Base-by-base conservation (phyloP, 1,140 invertebrate genomes). In the Calosoma granatense region DNA sequence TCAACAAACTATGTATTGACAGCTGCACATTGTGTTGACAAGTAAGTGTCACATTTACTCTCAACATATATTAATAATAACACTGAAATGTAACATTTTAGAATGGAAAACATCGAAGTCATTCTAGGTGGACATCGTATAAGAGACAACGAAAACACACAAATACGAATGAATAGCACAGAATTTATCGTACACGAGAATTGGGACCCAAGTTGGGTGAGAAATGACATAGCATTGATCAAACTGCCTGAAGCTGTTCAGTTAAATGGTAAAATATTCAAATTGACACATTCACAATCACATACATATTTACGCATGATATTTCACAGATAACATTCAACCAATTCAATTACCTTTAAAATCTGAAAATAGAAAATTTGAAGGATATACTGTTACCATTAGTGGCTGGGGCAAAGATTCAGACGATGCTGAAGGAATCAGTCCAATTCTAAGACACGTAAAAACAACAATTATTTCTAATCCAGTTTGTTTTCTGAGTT, bases 221-320 rank as follows among this genome's bases (percentile, higher is more conserved):
- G 72, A 54, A 76, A 79, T 63, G 81, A 82, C 61, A 75, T 83
- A 43, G 78, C 80, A n/a, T 56, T 82, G 15, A 67, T 83, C 14
- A 66, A 70, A 36, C 64, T 83, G 12, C 73, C 75, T 12, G 58
- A 66, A 56, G 62, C 72, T 1, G 72, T 80, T 14, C 65, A 67
- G 21, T 73, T 76, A n/a, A 74, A 72, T 51, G 73, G 76, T 78
- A 63, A 66, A 59, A 36, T n/a, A 55, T 56, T 57, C 2, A 41
- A 15, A 9, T 36, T 36, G 6, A 36, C 6, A 9, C 26, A 36
- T 36, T 36, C 26, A 36, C 26, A n/a, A n/a, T n/a, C 26, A 36
- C 26, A n/a, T 6, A 36, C 26, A 36, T n/a, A 36, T 36, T 36
- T 36, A 9, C 15, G 9, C 17, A n/a, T 54, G 15, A 51, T n/a